These are phyloP conservation scores for Drosophila lacertosa DNA, from an alignment of 1,140 invertebrate genomes.

Conservation along the genomic window DNA sequence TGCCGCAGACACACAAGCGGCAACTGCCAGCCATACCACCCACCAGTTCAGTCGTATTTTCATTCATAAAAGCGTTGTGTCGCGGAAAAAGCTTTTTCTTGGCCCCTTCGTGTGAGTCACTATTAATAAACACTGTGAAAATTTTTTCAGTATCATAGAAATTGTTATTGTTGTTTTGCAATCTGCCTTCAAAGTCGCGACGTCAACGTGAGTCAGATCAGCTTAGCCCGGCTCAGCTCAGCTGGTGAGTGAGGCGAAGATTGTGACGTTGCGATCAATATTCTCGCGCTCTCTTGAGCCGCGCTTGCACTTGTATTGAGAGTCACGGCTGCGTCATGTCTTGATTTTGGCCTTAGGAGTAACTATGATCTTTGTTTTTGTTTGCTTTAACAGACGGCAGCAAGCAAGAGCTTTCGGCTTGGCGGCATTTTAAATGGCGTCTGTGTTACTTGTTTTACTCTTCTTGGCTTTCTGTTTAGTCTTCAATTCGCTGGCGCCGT, in stretches of 20 bases:
- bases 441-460: constrained; percentile 38
- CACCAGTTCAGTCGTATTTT: constrained; percentile 36
- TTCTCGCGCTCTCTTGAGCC: constrained; percentile 34
- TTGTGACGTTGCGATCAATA: constrained; percentile 18
- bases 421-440: constrained; percentile 50
- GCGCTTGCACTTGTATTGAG: constrained; percentile 4
- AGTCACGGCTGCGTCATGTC: constrained; percentile 2
- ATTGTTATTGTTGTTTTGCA: constrained; percentile 27
- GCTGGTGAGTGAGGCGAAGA: constrained; percentile 3
- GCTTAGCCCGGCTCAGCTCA: not conserved
- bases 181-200: not conserved
- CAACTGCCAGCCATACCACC: constrained; percentile 7
- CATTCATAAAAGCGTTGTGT: constrained; percentile 66
- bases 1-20: constrained; percentile 39
- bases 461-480: constrained; percentile 46
- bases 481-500: constrained; percentile 63
- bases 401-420: constrained; percentile 49
- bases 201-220: constrained; percentile 58
- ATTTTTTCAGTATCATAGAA: constrained; percentile 25
- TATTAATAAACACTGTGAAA: constrained; percentile 42
- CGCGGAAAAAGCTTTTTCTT: constrained; percentile 58
- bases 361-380: constrained; percentile 45
- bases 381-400: constrained; percentile 7
- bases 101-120: constrained; percentile 47
- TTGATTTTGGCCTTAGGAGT: constrained; percentile 20